These are phyloP conservation scores for Pogona vitticeps DNA, from an alignment of 2,113 vertebrate species.

Conservation along the genomic window DNA sequence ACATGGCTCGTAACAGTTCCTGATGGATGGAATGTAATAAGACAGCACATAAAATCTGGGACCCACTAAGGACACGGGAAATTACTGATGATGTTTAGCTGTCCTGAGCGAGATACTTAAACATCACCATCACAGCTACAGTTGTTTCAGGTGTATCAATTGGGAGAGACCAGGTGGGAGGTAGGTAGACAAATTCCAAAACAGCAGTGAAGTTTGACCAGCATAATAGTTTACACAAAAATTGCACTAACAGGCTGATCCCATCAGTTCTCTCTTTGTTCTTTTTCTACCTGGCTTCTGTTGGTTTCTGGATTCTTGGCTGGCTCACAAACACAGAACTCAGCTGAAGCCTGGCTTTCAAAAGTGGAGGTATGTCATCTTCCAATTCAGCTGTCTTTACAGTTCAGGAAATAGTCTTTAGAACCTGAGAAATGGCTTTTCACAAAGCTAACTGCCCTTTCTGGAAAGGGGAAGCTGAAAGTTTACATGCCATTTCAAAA, in stretches of 20 bases:
- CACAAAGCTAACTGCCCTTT: not conserved
- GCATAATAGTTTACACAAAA: not conserved
- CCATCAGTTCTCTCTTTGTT: not conserved
- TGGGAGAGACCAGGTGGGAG: not conserved
- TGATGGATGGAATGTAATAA: not conserved
- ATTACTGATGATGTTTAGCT: not conserved
- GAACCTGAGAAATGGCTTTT: not conserved
- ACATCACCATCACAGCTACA: not conserved
- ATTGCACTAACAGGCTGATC: not conserved
- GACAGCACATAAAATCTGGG: not conserved
- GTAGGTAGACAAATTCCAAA: not conserved
- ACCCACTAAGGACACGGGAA: not conserved
- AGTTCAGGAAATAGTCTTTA: not conserved
- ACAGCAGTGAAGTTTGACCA: not conserved
- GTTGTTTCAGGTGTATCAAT: not conserved
- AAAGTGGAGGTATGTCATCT: not conserved
- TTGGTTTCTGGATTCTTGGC: not conserved
- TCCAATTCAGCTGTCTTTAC: not conserved
- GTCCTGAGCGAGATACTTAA: not conserved
- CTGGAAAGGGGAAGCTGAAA: not conserved
- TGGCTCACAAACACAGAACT: not conserved
- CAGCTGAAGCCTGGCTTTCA: not conserved
- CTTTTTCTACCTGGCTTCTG: not conserved
- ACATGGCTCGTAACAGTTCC: no score
- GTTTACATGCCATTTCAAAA: not conserved